Evolutionary conservation across 2,113 vertebrate genomes (phyloP), one percentile per base, ranked within the genome.

Genomic region (Vicugna pacos): DNA sequence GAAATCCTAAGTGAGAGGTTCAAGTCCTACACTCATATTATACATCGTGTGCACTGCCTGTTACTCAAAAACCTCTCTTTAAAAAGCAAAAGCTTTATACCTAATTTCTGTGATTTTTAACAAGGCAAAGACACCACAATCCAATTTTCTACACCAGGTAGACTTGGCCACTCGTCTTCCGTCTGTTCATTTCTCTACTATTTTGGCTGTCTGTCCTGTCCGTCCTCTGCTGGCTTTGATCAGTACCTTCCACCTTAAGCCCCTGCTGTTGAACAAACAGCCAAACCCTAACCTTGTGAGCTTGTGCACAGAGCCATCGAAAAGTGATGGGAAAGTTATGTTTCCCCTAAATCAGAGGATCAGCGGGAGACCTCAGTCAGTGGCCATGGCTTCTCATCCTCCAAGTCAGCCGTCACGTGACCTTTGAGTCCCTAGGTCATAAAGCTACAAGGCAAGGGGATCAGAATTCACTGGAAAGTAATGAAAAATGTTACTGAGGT

Each of bases 391-490:
- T 28, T 60, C 48, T 84, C 5, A 16, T 70, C 42, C 24, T 81
- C 72, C n/a, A 20, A 26, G 11, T 46, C 32, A 72, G 38, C 67
- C 87, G 35, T 89, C 30, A 50, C 13, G 2, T 30, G 46, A 42
- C 52, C 67, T 89, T 67, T 54, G 58, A 83, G 76, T 12, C 70
- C 35, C 17, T 10, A 58, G 60, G 79, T 82, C 83, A 96, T 46
- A 48, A 77, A 92, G 20, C 28, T 14, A 56, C 5, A 6, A 6
- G 38, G 35, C 48, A 48, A 94, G 16, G 54, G 73, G 72, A 81
- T 89, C 72, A n/a, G 75, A 89, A 93, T n/a, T 76, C 83, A 88
- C 50, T 26, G 26, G 26, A 93, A 87, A 84, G 70, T 75, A 73
- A 96, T 84, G 79, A 77, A 80, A 64, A 64, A 69, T 42, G n/a